Conservation (phyloP, 2,797 vertebrate genomes). For the Micrastur ruficollis region DNA sequence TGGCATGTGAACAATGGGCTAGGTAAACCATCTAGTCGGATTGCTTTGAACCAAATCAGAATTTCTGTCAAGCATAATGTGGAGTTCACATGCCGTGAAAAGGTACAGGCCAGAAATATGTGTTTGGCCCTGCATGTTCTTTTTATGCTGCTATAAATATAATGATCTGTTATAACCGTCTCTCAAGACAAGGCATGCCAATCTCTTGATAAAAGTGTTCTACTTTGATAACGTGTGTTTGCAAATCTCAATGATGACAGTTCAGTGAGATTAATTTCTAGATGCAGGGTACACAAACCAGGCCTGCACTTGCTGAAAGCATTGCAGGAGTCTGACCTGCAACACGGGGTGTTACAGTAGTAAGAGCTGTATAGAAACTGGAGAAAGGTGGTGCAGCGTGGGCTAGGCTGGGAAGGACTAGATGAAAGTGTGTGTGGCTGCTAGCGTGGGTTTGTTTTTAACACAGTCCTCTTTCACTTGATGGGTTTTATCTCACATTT, state of each 20-base stretch:
- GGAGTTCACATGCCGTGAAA: neutral
- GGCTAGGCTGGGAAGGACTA: neutral
- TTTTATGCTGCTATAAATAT: neutral
- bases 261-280: neutral
- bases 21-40: neutral
- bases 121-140: neutral
- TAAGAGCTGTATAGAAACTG: neutral
- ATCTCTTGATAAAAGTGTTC: neutral
- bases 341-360: fast-evolving
- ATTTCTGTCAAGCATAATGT: neutral
- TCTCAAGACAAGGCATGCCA: neutral
- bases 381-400: fast-evolving
- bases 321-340: neutral
- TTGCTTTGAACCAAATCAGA: neutral
- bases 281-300: neutral
- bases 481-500: neutral
- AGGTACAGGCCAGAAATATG: neutral
- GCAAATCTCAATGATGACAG: neutral
- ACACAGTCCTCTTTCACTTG: neutral
- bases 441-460: neutral
- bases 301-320: neutral
- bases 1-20: neutral
- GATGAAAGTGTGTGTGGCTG: neutral
- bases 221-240: neutral
- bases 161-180: neutral